Percentiles rank a stretch among this genome's conserved stretches.
Evolutionary conservation across 2,797 vertebrate genomes (phyloP).

Genomic region (Helarctos malayanus): DNA sequence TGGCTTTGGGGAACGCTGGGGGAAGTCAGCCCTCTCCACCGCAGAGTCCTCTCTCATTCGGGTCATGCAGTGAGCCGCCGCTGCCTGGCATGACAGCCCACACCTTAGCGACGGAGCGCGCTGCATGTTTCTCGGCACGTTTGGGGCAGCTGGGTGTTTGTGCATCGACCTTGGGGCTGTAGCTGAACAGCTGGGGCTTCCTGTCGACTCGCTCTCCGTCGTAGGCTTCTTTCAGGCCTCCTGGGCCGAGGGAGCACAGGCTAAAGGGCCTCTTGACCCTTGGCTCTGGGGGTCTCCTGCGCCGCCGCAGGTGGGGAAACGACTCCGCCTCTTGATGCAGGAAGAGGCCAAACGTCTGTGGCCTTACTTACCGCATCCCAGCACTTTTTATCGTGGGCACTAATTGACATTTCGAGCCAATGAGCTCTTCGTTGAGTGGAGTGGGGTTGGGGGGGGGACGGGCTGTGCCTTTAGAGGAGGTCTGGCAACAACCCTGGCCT

Average conservation of each 20-base stretch:
- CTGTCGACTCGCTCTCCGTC: not conserved
- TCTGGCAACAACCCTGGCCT: not conserved
- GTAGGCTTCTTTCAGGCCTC: not conserved
- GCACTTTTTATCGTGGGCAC: not conserved
- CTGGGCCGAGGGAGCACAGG: not conserved
- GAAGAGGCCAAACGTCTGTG: not conserved
- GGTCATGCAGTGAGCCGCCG: not conserved
- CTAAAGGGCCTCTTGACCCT: not conserved
- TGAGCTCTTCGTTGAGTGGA: not conserved
- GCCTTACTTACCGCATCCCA: not conserved
- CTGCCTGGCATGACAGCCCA: too few species aligned
- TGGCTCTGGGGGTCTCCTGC: not conserved
- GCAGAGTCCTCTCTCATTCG: not conserved
- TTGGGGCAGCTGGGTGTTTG: not conserved
- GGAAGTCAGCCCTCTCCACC: not conserved
- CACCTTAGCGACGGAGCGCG: not conserved
- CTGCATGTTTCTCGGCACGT: not conserved
- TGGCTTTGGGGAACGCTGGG: fast-evolving
- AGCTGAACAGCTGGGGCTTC: not conserved
- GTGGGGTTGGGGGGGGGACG: too few species aligned
- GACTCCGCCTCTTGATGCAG: not conserved
- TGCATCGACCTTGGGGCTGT: not conserved
- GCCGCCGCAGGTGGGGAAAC: not conserved
- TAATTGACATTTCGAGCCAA: not conserved
- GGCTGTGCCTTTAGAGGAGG: not conserved